These are phyloP conservation scores for Patella pellucida DNA, from an alignment of 2,888 invertebrate genomes.

Conservation along the genomic window DNA sequence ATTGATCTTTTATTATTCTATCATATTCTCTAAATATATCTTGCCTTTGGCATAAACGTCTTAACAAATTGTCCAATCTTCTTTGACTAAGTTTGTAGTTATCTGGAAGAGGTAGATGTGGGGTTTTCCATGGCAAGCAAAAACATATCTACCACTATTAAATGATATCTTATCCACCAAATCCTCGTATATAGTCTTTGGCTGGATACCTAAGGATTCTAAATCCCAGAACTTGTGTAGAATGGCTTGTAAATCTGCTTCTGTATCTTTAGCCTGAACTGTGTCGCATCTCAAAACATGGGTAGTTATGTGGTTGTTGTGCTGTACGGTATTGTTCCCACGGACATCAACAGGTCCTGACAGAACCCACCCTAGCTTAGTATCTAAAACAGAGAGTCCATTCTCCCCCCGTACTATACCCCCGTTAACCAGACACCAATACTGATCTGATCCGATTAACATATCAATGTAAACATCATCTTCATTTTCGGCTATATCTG, in stretches of 20 bases:
- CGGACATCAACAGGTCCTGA: not conserved
- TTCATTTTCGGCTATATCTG: not conserved
- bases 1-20: no score
- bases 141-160: no score
- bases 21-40: no score
- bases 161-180: not conserved
- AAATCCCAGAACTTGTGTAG: not conserved
- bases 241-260: not conserved
- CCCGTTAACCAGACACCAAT: not conserved
- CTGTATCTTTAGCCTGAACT: no score
- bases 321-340: not conserved
- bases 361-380: not conserved
- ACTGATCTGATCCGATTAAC: not conserved
- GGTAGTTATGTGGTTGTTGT: not conserved
- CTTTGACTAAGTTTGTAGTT: no score
- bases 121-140: no score
- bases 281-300: slow-evolving; percentile 1
- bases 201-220: slow-evolving; percentile 3
- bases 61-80: no score
- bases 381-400: not conserved
- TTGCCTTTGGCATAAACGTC: no score
- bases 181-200: slow-evolving; percentile 1
- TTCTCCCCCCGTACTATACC: not conserved
- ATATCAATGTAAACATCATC: slow-evolving; percentile 2
- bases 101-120: no score